Evolutionary conservation across 2,888 invertebrate species (phyloP).

Genomic region (Microdon myrmicae): DNA sequence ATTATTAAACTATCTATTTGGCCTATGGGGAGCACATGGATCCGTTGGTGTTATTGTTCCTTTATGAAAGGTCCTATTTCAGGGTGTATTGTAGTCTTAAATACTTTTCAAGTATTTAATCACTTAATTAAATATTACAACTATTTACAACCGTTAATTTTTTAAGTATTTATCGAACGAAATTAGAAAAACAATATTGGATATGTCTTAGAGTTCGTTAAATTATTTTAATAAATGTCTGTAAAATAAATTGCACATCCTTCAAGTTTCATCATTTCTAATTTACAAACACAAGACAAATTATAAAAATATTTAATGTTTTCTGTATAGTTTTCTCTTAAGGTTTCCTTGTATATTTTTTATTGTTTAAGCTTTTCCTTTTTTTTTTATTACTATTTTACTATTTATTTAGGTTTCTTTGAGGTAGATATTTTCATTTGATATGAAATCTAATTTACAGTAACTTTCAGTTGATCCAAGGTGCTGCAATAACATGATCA

Average conservation of each 20-base stretch:
- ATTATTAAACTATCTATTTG: conserved; percentile 44
- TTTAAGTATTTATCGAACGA: conserved; percentile 18
- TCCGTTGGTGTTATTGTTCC: conserved; percentile 8
- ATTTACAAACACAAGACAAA: too few relatives aligned
- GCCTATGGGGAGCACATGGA: conserved; percentile 1
- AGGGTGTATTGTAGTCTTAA: conserved; percentile 14
- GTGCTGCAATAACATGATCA: too few relatives aligned
- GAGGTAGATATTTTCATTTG: conserved; percentile 38
- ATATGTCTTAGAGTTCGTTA: conserved; percentile 30
- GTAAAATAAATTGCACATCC: conserved; percentile 41
- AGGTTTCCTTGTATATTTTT: not conserved
- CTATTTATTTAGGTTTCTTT: conserved; percentile 18
- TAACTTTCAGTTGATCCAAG: conserved; percentile 8
- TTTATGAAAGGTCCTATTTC: conserved; percentile 6
- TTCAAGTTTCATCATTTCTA: too few relatives aligned
- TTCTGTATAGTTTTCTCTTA: not conserved
- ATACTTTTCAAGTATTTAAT: conserved; percentile 51
- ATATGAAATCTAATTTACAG: conserved; percentile 30
- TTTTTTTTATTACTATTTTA: conserved; percentile 1
- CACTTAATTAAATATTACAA: conserved; percentile 29
- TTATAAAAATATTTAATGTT: conserved; percentile 13
- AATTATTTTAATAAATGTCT: conserved; percentile 11
- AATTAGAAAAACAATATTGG: too few relatives aligned
- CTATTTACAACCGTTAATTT: conserved; percentile 48
- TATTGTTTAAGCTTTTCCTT: conserved; percentile 11